These are phyloP conservation scores for Conger conger DNA, from an alignment of 2,113 vertebrate genomes.

Conservation along the genomic window DNA sequence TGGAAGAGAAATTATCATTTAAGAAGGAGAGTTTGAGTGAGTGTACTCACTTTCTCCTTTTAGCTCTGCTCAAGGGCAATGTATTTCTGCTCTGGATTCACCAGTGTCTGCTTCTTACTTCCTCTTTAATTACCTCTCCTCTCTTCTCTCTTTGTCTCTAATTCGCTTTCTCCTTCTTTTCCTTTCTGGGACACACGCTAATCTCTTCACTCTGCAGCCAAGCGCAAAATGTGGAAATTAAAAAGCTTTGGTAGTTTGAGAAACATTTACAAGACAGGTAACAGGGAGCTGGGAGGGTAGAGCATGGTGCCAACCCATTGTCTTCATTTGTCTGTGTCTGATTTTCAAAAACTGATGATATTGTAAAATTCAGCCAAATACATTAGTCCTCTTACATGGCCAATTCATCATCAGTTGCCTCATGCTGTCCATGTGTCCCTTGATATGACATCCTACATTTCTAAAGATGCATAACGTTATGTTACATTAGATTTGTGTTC, in stretches of 20 bases:
- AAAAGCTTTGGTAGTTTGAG: slow-evolving; percentile 99
- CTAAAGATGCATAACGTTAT: neutral
- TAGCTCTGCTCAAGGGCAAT: slow-evolving; percentile 22
- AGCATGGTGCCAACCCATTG: neutral
- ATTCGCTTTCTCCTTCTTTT: slow-evolving; percentile 50
- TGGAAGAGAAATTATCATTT: neutral
- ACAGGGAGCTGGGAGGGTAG: slow-evolving; percentile 49
- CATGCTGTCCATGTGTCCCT: neutral
- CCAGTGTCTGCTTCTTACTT: slow-evolving; percentile 36
- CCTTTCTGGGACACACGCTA: slow-evolving; percentile 46
- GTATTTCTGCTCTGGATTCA: slow-evolving; percentile 13
- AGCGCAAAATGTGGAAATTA: slow-evolving; percentile 99
- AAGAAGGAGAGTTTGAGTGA: neutral
- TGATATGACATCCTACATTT: neutral
- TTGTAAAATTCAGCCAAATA: neutral
- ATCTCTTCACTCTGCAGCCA: slow-evolving; percentile 84
- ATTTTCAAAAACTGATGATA: slow-evolving; percentile 29
- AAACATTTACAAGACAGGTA: slow-evolving; percentile 99
- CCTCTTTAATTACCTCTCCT: slow-evolving; percentile 52
- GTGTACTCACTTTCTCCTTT: slow-evolving; percentile 10
- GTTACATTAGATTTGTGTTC: neutral
- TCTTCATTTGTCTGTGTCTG: slow-evolving; percentile 30
- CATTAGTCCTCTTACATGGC: no score
- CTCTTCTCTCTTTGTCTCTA: slow-evolving; percentile 53
- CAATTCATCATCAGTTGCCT: slow-evolving; percentile 19